Conservation (phyloP, 2,888 invertebrate species). For the Tetragnatha montana region DNA sequence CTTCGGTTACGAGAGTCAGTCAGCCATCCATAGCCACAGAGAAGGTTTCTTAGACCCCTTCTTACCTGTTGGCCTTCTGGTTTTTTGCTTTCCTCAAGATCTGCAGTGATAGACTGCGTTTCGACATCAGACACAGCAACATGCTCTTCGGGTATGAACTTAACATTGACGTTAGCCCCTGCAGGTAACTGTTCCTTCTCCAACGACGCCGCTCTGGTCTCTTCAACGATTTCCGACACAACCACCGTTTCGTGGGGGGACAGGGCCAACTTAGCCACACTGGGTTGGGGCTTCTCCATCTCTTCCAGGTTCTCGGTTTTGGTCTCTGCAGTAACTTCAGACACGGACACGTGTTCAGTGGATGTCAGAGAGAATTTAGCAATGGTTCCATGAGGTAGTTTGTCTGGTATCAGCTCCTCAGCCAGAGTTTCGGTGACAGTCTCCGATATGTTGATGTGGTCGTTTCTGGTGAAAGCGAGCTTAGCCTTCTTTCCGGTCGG, state of each 20-base stretch:
- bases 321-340: conserved; percentile 69
- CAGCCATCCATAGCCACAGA: conserved; percentile 31
- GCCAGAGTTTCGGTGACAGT: conserved; percentile 52
- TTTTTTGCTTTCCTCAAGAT: conserved; percentile 63
- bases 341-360: conserved; percentile 65
- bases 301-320: conserved; percentile 60
- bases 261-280: conserved; percentile 54
- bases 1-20: conserved; percentile 27
- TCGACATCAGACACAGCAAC: conserved; percentile 70
- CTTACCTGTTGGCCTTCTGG: conserved; percentile 70
- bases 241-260: conserved; percentile 66
- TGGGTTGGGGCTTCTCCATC: conserved; percentile 18
- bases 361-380: conserved; percentile 63
- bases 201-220: conserved; percentile 63
- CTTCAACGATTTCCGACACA: conserved; percentile 66
- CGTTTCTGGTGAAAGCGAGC: conserved; percentile 37
- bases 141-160: conserved; percentile 68
- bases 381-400: conserved; percentile 52
- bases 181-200: conserved; percentile 64
- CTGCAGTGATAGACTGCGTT: conserved; percentile 66
- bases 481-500: conserved; percentile 60
- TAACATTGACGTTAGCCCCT: conserved; percentile 58
- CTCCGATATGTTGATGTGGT: conserved; percentile 68
- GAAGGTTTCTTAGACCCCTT: conserved; percentile 16
- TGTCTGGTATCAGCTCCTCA: conserved; percentile 26